phyloP scores from a whole-genome alignment of 2,888 invertebrate species.

The Tetheella fluctuosa region DNA sequence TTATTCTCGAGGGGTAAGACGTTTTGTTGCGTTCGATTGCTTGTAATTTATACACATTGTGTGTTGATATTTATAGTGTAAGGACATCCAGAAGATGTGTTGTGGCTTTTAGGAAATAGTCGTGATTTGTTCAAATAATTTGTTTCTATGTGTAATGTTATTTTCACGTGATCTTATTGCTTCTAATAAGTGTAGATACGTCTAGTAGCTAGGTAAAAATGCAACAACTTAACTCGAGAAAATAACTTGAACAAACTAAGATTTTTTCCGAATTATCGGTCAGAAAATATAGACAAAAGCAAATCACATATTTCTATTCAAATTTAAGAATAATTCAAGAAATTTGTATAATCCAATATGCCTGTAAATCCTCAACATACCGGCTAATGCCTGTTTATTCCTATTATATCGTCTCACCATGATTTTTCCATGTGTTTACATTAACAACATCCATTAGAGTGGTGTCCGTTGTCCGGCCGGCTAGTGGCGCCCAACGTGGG shows the following conservation, averaged over 20 bases:
- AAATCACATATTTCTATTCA: too few species aligned
- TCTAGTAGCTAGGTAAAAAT: too few species aligned
- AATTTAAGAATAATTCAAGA: too few species aligned
- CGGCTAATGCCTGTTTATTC: slow-evolving; percentile 1
- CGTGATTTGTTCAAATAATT: neutral
- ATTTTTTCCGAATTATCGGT: neutral
- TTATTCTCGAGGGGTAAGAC: slow-evolving; percentile 56
- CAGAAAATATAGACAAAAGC: neutral
- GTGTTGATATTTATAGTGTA: slow-evolving; percentile 49
- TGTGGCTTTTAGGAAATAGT: slow-evolving; percentile 11
- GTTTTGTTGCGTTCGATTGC: slow-evolving; percentile 57
- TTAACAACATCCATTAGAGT: slow-evolving; percentile 67
- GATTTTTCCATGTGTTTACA: slow-evolving; percentile 62
- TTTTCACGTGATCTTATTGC: too few species aligned
- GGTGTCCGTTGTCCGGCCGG: slow-evolving; percentile 38
- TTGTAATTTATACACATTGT: slow-evolving; percentile 55
- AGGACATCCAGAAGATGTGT: slow-evolving; percentile 1
- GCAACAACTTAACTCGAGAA: too few species aligned
- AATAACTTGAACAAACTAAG: too few species aligned
- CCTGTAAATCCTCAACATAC: neutral
- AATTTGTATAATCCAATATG: neutral
- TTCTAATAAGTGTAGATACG: too few species aligned
- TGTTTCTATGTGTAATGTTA: neutral
- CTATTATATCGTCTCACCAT: neutral
- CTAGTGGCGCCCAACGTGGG: slow-evolving; percentile 50